These are phyloP conservation scores for Enteromius radiatus DNA, from an alignment of 2,797 vertebrate species.

Conservation along the genomic window DNA sequence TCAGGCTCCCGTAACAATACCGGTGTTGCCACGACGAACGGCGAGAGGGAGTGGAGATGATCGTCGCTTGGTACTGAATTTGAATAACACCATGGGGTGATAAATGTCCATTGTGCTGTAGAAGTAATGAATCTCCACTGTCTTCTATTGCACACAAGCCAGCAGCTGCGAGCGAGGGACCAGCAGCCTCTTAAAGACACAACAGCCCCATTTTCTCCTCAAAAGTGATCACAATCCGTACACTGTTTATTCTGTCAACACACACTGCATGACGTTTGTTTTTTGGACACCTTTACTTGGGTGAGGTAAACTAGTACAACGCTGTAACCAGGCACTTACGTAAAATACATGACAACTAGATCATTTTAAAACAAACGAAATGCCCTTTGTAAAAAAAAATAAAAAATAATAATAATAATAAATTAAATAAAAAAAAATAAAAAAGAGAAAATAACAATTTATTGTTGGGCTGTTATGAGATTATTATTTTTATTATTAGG, in stretches of 20 bases:
- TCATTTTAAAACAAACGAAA: slow-evolving; percentile 38
- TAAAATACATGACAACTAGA: slow-evolving; percentile 79
- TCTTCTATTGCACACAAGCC: slow-evolving; percentile 86
- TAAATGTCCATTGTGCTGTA: slow-evolving; percentile 99
- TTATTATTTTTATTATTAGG: slow-evolving; percentile 4
- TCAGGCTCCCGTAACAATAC: slow-evolving; percentile 87
- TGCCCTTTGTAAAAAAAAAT: background rate
- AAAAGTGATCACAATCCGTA: slow-evolving; percentile 75
- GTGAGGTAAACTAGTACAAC: slow-evolving; percentile 74
- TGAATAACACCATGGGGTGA: slow-evolving; percentile 99
- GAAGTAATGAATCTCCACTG: slow-evolving; percentile 98
- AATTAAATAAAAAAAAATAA: no score
- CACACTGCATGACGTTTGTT: slow-evolving; percentile 79
- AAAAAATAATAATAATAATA: background rate
- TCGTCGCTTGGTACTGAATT: slow-evolving; percentile 99
- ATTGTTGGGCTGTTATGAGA: background rate
- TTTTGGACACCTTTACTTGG: slow-evolving; percentile 56
- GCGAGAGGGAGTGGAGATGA: slow-evolving; percentile 89
- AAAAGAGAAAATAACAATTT: background rate
- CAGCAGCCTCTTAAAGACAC: slow-evolving; percentile 98
- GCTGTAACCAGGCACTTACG: slow-evolving; percentile 90
- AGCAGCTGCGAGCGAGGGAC: slow-evolving; percentile 95
- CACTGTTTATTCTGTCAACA: slow-evolving; percentile 79
- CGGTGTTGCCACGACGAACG: slow-evolving; percentile 85
- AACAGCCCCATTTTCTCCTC: slow-evolving; percentile 82